Base-by-base conservation (phyloP, 2,888 invertebrate genomes). In the Stenurella melanura region DNA sequence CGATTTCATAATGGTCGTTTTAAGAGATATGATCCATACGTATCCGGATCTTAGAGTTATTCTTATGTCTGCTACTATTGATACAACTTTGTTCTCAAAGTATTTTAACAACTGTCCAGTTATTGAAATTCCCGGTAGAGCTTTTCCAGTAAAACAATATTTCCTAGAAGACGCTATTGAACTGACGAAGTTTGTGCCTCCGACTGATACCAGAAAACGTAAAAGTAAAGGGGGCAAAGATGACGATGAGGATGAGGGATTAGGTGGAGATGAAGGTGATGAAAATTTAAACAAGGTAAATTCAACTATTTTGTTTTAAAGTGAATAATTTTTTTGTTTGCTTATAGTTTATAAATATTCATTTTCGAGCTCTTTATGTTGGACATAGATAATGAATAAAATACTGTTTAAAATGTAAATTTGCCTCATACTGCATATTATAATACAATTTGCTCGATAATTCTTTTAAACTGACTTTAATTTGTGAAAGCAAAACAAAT, bases 31-130 rank as follows among this genome's bases (percentile, higher is more conserved):
- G 98, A 94, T 98, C 1, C 95, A 95, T 80, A 93, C 95, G 0
- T 98, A 97, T 90, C 97, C 97, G 0, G 97, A 98, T 83, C 90
- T 99, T 26, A 92, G 97, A 50, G 93, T 99, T 10, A 95, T 99
- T 73, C 93, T 99, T 38, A 99, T 99, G 99, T 98, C 98, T 0
- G 99, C 99, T 11, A 99, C 99, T 0, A 97, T 99, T 57, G 98
- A 99, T 85, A 98, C 97, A 0, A 93, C 95, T 0, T 91, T 98
- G 1, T 99, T 99, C 90, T 94, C 95, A 0, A 92, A 94, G 30
- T 99, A 98, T 90, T 99, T 98, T 90, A 96, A 96, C 73, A 92
- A 94, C 82, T 97, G 97, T 86, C 96, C 97, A 0, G 95, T 98
- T 0, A 93, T 99, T 82, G 97, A 98, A 90, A 94, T 98, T 9